Evolutionary conservation across 2,888 invertebrate species (phyloP).

Genomic region (Chymomyza caudatula): DNA sequence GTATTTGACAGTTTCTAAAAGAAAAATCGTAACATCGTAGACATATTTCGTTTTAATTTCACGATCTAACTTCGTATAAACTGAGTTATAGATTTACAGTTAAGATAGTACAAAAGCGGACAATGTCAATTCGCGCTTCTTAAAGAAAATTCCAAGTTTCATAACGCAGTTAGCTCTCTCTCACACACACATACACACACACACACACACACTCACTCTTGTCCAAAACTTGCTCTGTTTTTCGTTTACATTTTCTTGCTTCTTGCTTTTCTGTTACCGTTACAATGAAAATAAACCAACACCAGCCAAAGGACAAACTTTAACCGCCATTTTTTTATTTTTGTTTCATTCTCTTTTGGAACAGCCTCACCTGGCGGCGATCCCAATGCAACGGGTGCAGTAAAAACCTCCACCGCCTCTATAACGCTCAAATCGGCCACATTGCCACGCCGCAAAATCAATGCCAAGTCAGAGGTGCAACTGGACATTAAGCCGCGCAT

Average conservation of each 20-base stretch:
- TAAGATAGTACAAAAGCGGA: too few relatives aligned
- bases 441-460: constrained; percentile 82
- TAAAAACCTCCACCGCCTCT: constrained; percentile 82
- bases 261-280: constrained; percentile 32
- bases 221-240: not conserved
- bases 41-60: too few relatives aligned
- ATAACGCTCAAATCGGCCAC: constrained; percentile 84
- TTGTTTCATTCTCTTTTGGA: not conserved
- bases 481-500: constrained; percentile 79
- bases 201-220: not conserved
- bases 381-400: constrained; percentile 56
- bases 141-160: too few relatives aligned
- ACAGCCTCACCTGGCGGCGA: constrained; percentile 68
- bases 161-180: too few relatives aligned
- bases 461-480: constrained; percentile 83
- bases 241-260: constrained; percentile 8
- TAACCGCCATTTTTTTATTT: constrained; percentile 12
- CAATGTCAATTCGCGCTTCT: too few relatives aligned
- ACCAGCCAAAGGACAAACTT: not conserved
- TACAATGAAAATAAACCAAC: not conserved
- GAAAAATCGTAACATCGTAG: too few relatives aligned
- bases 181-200: not conserved
- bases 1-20: too few relatives aligned
- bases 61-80: too few relatives aligned
- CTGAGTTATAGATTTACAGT: too few relatives aligned